Evolutionary conservation across 2,888 invertebrate genomes (phyloP).

Genomic region (Iphiclides podalirius): DNA sequence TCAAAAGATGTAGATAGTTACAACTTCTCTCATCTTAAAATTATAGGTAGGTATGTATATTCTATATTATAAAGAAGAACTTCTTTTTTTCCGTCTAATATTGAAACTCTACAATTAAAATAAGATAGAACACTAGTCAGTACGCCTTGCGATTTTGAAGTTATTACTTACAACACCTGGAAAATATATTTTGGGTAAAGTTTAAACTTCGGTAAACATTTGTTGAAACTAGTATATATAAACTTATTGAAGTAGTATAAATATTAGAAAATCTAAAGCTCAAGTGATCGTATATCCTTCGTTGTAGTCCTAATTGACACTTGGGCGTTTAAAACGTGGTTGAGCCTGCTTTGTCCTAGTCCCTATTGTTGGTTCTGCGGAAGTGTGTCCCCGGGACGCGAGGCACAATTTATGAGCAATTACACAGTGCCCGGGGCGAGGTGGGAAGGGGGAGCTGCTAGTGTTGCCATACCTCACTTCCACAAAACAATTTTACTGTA

Average conservation of each 20-base stretch:
- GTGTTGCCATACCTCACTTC: background rate
- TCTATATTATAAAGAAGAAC: background rate
- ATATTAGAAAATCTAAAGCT: too few species aligned
- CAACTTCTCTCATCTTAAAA: too few species aligned
- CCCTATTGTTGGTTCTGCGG: background rate
- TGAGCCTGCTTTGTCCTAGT: background rate
- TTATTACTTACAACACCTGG: background rate
- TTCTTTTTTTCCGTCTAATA: background rate
- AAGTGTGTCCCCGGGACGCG: background rate
- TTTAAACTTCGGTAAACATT: too few species aligned
- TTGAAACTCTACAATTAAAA: background rate
- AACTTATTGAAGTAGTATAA: too few species aligned
- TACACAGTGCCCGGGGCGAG: slow-evolving; percentile 2
- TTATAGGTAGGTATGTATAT: too few species aligned
- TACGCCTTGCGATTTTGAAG: background rate
- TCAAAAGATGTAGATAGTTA: too few species aligned
- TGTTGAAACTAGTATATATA: too few species aligned
- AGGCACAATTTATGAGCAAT: slow-evolving; percentile 7
- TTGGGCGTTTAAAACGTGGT: too few species aligned
- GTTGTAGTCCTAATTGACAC: background rate
- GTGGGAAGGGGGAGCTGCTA: background rate
- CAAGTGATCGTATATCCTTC: background rate
- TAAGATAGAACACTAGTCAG: background rate
- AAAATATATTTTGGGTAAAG: too few species aligned
- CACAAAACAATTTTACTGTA: background rate